Conservation (phyloP, 2,888 invertebrate species). For the Drosophila demipolita region DNA sequence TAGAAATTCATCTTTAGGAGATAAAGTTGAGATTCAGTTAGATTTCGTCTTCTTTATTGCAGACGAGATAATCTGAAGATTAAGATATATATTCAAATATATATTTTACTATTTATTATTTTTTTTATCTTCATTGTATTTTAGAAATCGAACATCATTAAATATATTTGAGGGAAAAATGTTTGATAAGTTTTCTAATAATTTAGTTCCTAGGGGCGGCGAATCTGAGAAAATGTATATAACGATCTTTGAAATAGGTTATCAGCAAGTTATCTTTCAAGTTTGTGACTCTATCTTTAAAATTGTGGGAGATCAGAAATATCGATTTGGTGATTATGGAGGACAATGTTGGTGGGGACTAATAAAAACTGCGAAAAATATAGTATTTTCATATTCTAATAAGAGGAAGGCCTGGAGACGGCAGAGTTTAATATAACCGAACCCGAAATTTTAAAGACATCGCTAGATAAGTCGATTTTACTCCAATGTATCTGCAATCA, state of each 20-base stretch:
- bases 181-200: background rate
- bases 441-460: background rate
- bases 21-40: too few relatives aligned
- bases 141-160: too few relatives aligned
- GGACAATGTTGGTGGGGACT: too few relatives aligned
- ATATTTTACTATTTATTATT: background rate
- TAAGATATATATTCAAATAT: background rate
- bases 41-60: background rate
- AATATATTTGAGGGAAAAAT: background rate
- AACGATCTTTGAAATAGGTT: background rate
- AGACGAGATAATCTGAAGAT: background rate
- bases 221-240: background rate
- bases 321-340: too few relatives aligned
- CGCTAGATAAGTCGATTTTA: background rate
- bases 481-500: background rate
- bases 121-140: background rate
- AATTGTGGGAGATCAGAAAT: too few relatives aligned
- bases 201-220: background rate
- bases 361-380: background rate
- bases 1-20: background rate
- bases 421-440: background rate
- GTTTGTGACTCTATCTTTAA: too few relatives aligned
- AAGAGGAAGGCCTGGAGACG: background rate
- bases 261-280: too few relatives aligned
- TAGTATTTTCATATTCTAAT: background rate